Conservation (phyloP, 1,140 invertebrate genomes). For the Aplysia californica region DNA sequence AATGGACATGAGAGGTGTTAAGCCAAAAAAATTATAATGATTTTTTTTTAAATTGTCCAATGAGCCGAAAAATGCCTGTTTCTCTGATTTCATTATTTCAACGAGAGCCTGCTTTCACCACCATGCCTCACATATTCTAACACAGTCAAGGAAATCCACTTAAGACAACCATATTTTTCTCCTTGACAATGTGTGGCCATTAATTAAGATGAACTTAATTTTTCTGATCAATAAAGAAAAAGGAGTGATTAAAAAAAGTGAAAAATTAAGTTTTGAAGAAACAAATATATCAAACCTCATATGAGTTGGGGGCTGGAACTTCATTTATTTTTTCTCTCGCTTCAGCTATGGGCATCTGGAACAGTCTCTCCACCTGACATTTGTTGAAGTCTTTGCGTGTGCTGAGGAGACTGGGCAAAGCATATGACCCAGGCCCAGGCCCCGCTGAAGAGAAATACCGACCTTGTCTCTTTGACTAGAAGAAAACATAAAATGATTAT, state of each 20-base stretch:
- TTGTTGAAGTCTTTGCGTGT: slow-evolving; percentile 58
- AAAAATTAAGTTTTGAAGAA: neutral
- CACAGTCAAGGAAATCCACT: too few species aligned
- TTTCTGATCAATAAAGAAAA: neutral
- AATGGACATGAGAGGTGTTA: too few species aligned
- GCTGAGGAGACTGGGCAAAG: slow-evolving; percentile 49
- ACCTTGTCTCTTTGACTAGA: slow-evolving; percentile 43
- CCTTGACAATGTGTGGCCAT: too few species aligned
- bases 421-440: slow-evolving; percentile 60
- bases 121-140: too few species aligned
- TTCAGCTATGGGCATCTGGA: slow-evolving; percentile 60
- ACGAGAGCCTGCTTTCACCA: too few species aligned
- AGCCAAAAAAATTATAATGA: too few species aligned
- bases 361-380: slow-evolving; percentile 47
- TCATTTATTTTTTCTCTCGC: slow-evolving; percentile 40
- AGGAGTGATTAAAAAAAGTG: neutral
- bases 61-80: too few species aligned
- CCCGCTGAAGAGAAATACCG: slow-evolving; percentile 44
- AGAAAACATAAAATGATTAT: too few species aligned
- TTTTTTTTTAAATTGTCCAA: too few species aligned
- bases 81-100: too few species aligned
- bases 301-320: slow-evolving; percentile 60
- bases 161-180: too few species aligned
- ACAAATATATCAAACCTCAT: slow-evolving; percentile 51
- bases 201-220: too few species aligned